Evolutionary conservation across 2,888 invertebrate genomes (phyloP).

Genomic region (Oligia latruncula): DNA sequence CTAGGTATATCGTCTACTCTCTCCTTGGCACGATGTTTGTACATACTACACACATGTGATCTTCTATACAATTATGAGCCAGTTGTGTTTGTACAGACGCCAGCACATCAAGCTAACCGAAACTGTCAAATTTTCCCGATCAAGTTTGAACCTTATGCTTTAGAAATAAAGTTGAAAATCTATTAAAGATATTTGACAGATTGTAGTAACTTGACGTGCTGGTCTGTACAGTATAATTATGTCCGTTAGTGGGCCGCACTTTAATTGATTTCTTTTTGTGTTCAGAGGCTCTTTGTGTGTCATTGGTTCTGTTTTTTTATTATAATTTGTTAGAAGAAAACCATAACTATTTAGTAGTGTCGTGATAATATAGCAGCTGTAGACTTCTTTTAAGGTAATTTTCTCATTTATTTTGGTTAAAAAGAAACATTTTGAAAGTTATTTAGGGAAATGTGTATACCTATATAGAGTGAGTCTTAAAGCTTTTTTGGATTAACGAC

Average conservation of each 20-base stretch:
- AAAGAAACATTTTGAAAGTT: not conserved
- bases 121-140: too few relatives aligned
- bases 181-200: too few relatives aligned
- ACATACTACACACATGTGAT: constrained; percentile 52
- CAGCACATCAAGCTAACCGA: too few relatives aligned
- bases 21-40: constrained; percentile 52
- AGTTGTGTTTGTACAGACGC: constrained; percentile 44
- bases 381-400: not conserved
- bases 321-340: not conserved
- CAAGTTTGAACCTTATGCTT: too few relatives aligned
- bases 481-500: not conserved
- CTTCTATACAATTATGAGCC: constrained; percentile 49
- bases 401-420: not conserved
- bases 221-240: not conserved
- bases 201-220: too few relatives aligned
- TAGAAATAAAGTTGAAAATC: too few relatives aligned
- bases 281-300: constrained; percentile 1
- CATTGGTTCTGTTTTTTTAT: constrained; percentile 1
- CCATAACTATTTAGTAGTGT: not conserved
- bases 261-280: constrained; percentile 46
- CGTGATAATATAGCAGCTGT: not conserved
- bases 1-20: constrained; percentile 28
- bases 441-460: not conserved
- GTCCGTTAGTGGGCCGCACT: constrained; percentile 30
- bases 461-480: not conserved